phyloP scores from a whole-genome alignment of 2,797 vertebrate genomes.

The Girardinus metallicus region DNA sequence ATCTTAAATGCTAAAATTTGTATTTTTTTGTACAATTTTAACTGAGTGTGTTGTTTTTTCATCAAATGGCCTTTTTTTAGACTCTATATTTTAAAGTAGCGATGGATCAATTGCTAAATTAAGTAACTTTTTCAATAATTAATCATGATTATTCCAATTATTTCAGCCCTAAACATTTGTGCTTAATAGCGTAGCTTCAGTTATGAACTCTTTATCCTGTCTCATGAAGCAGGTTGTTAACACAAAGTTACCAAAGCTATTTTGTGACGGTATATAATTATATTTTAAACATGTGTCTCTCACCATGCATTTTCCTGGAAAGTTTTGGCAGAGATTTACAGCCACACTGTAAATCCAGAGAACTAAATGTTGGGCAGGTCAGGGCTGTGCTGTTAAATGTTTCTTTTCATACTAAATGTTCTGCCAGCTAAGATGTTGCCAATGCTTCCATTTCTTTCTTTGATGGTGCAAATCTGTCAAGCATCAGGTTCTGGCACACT shows the following conservation, averaged over 20 bases:
- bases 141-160: too few species aligned
- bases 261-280: neutral
- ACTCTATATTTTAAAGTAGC: too few species aligned
- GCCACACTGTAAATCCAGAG: neutral
- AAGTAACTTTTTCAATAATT: too few species aligned
- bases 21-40: too few species aligned
- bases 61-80: too few species aligned
- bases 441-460: neutral
- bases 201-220: neutral
- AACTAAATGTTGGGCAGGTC: neutral
- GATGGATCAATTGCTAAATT: too few species aligned
- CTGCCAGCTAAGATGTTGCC: neutral
- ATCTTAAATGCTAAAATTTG: too few species aligned
- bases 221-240: neutral
- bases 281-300: neutral
- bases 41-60: too few species aligned
- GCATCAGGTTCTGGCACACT: constrained; percentile 61
- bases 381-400: neutral
- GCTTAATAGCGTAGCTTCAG: neutral
- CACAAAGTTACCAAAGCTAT: neutral
- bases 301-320: neutral
- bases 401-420: neutral
- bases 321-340: neutral
- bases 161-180: neutral
- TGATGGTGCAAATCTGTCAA: constrained; percentile 4